Base-by-base conservation (phyloP, 2,113 vertebrate genomes). In the Camelus dromedarius region DNA sequence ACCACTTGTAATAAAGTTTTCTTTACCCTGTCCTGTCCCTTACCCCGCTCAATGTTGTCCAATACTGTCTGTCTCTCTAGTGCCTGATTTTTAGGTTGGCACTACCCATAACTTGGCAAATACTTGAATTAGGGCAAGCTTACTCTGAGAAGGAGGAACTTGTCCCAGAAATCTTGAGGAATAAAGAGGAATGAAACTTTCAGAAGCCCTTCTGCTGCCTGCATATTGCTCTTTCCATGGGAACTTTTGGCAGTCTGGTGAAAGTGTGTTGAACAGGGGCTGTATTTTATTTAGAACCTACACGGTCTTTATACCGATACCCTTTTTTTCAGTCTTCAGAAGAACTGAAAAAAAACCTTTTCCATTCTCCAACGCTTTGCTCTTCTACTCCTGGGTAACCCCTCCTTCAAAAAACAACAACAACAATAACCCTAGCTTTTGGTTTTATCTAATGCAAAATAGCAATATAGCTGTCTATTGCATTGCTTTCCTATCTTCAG, bases 391-490 rank as follows among this genome's bases (percentile, higher is more conserved):
- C 15, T 19, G 46, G 48, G 4, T 77, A 75, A 50, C 32, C 6
- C 3, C 16, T 90, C 50, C 26, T 15, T 76, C 46, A 80, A 66
- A 84, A 60, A 56, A 67, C 66, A 52, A 12, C 19, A 38, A 6
- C n/a, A 73, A 87, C 7, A 4, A 42, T 5, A 4, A 26, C 0
- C 32, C 60, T 86, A 89, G 83, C 30, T 91, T 83, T 91, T 66
- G 69, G 6, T 62, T 95, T 93, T 69, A 67, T 85, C 89, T 75
- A 86, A 72, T 83, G 35, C 42, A 89, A 92, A 96, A 52, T 52
- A 77, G 52, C 64, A 87, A 52, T 11, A 6, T 38, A 75, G 38
- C 11, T 1, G 54, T 91, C 52, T 70, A 2, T 16, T 66, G 67
- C 48, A 20, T 20, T 89, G 84, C 60, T 56, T 72, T 72, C 24